Percentiles rank a stretch among this genome's conserved stretches.
Evolutionary conservation across 2,888 invertebrate species (phyloP).

Genomic region (Oxytorus armatus): DNA sequence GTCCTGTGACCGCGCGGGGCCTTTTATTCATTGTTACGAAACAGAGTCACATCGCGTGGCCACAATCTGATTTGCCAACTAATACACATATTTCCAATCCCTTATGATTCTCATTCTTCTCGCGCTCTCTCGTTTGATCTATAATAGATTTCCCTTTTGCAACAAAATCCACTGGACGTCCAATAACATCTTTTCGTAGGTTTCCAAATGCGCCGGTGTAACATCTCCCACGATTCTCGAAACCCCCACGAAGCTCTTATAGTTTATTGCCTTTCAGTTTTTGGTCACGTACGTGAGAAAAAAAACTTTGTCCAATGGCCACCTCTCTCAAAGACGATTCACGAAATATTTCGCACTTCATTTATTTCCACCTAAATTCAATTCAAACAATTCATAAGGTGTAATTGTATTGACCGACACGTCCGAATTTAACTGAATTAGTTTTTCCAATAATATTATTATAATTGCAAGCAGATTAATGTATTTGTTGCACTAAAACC

Average conservation of each 20-base stretch:
- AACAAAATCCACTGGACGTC: constrained; percentile 27
- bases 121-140: neutral
- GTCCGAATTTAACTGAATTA: no score
- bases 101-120: constrained; percentile 8
- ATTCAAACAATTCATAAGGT: neutral
- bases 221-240: constrained; percentile 49
- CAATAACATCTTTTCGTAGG: neutral
- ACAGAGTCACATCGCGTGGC: constrained; percentile 33
- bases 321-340: neutral
- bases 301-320: neutral
- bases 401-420: no score
- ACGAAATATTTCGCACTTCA: neutral
- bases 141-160: neutral
- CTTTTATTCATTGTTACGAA: constrained; percentile 53
- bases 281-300: constrained; percentile 30
- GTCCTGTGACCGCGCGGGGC: constrained; percentile 30
- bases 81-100: constrained; percentile 11
- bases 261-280: constrained; percentile 32
- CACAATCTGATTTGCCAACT: constrained; percentile 50
- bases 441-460: no score
- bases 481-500: no score
- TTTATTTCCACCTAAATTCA: neutral
- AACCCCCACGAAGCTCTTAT: constrained; percentile 9
- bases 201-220: constrained; percentile 1
- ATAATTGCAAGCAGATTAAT: no score